These are phyloP conservation scores for Uloborus diversus DNA, from an alignment of 1,140 invertebrate genomes.

Conservation along the genomic window DNA sequence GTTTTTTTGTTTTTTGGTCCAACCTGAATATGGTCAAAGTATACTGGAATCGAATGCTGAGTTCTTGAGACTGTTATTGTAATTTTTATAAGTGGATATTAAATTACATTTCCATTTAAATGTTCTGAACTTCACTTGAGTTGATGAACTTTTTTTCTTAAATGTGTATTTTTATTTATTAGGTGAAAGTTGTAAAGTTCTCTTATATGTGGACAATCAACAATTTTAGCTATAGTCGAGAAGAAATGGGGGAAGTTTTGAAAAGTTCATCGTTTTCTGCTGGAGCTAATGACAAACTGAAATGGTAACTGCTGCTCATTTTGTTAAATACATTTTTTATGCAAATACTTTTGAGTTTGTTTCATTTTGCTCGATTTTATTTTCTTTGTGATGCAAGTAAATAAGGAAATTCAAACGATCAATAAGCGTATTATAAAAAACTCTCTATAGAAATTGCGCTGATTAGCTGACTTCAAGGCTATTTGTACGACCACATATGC, in stretches of 20 bases:
- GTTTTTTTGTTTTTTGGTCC: background rate
- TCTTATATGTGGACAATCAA: conserved; percentile 99
- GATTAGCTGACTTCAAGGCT: conserved; percentile 1
- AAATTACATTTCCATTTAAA: background rate
- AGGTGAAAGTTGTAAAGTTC: conserved; percentile 99
- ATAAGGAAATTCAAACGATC: background rate
- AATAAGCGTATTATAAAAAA: background rate
- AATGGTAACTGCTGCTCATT: too few species aligned
- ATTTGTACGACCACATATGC: background rate
- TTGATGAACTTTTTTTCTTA: background rate
- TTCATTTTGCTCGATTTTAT: background rate
- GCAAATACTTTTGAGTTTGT: background rate
- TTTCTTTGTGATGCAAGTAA: background rate
- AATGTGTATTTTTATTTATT: conserved; percentile 61
- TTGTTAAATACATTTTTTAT: conserved; percentile 29
- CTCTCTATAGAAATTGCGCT: background rate
- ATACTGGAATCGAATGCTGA: background rate
- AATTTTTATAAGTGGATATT: background rate
- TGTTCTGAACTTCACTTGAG: background rate
- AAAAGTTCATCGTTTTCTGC: conserved; percentile 99
- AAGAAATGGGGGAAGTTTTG: conserved; percentile 99
- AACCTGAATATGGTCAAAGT: background rate
- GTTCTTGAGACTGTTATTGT: too few species aligned
- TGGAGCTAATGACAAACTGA: conserved; percentile 98
- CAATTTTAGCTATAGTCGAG: conserved; percentile 99